A percentile compares a stretch with the other conserved stretches of the same genome.
These are phyloP conservation scores for Agriopis marginaria DNA, from an alignment of 2,888 invertebrate species.

Conservation along the genomic window DNA sequence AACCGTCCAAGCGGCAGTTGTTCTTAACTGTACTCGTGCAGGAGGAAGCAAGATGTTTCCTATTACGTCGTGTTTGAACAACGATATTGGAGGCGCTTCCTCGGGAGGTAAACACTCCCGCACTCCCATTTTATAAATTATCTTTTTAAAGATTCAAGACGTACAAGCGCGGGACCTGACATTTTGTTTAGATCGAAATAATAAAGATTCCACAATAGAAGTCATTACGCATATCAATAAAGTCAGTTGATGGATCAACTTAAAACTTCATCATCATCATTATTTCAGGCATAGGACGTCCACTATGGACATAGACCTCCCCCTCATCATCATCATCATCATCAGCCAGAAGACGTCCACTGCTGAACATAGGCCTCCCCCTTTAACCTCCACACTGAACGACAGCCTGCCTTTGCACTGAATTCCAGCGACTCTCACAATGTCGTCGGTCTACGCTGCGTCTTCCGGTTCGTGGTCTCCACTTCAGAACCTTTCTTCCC, in stretches of 20 bases:
- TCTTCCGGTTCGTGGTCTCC: too few species aligned
- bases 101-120: constrained; percentile 56
- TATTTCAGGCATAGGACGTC: too few species aligned
- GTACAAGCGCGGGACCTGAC: background rate
- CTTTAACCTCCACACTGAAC: too few species aligned
- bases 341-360: too few species aligned
- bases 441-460: too few species aligned
- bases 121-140: constrained; percentile 58
- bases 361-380: too few species aligned
- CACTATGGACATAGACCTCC: too few species aligned
- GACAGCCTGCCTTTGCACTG: too few species aligned
- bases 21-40: constrained; percentile 28
- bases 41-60: constrained; percentile 68
- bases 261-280: too few species aligned
- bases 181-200: constrained; percentile 12
- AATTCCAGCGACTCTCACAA: too few species aligned
- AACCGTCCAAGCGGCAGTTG: background rate
- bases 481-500: too few species aligned
- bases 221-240: background rate
- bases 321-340: too few species aligned
- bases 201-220: background rate
- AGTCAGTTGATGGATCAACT: background rate
- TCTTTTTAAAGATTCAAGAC: constrained; percentile 38
- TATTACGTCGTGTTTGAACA: constrained; percentile 72
- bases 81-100: constrained; percentile 68